These are phyloP conservation scores for Laticauda colubrina DNA, from an alignment of 2,113 vertebrate species.

Conservation along the genomic window DNA sequence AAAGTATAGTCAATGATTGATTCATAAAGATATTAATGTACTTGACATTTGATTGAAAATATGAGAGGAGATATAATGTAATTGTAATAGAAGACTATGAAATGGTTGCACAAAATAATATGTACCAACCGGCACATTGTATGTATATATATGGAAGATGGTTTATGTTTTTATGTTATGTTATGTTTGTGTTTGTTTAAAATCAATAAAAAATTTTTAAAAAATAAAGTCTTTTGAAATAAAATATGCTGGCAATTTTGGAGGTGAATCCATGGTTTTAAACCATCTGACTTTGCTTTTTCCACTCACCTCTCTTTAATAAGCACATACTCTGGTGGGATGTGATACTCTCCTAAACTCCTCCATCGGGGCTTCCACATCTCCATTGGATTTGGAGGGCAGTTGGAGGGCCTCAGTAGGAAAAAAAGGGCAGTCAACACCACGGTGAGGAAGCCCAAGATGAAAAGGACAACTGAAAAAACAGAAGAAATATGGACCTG, in stretches of 20 bases:
- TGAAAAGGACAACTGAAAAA: constrained; percentile 69
- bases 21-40: too few relatives aligned
- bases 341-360: constrained; percentile 76
- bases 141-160: too few relatives aligned
- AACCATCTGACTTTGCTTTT: neutral
- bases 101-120: too few relatives aligned
- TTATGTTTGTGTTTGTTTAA: too few relatives aligned
- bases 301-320: constrained; percentile 69
- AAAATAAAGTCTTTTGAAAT: neutral
- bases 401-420: constrained; percentile 71
- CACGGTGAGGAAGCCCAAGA: constrained; percentile 70
- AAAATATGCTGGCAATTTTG: neutral
- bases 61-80: too few relatives aligned
- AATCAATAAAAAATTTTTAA: too few relatives aligned
- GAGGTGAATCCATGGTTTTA: neutral
- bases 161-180: too few relatives aligned
- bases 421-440: constrained; percentile 76
- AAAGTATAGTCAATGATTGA: too few relatives aligned
- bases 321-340: constrained; percentile 69
- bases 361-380: constrained; percentile 83
- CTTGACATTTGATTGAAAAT: too few relatives aligned
- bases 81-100: too few relatives aligned
- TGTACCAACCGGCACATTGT: too few relatives aligned
- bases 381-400: constrained; percentile 64
- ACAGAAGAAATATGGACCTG: neutral